phyloP scores from a whole-genome alignment of 2,113 vertebrate species.

The Pteronura brasiliensis region DNA sequence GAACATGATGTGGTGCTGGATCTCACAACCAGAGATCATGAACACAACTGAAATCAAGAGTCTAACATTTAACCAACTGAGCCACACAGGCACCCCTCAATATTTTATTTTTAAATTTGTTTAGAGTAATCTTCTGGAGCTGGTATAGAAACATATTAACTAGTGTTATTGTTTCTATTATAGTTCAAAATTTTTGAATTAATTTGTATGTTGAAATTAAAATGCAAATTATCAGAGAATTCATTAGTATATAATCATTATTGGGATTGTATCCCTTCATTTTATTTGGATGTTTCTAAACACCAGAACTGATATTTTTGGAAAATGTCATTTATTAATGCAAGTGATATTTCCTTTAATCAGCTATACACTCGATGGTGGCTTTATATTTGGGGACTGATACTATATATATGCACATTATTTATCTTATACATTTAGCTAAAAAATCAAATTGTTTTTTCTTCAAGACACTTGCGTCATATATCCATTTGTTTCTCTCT shows the following conservation, averaged over 20 bases:
- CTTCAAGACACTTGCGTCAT: not conserved
- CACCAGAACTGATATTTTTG: not conserved
- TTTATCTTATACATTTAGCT: not conserved
- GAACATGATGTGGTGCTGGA: not conserved
- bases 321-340: not conserved
- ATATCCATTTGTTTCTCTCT: not conserved
- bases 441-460: slow-evolving; percentile 1
- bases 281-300: not conserved
- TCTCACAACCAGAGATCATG: not conserved
- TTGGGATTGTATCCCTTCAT: not conserved
- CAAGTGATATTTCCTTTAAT: not conserved
- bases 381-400: not conserved
- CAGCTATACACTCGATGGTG: not conserved
- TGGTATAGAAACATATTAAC: not conserved
- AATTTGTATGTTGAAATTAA: not conserved
- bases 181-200: not conserved
- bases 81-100: not conserved
- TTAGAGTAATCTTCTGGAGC: not conserved
- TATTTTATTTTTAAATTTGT: not conserved
- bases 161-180: not conserved
- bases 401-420: not conserved
- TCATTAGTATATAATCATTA: not conserved
- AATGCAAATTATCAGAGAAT: not conserved
- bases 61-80: not conserved
- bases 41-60: not conserved